Base-by-base conservation (phyloP, 2,113 vertebrate genomes). In the Gracilinanus agilis region DNA sequence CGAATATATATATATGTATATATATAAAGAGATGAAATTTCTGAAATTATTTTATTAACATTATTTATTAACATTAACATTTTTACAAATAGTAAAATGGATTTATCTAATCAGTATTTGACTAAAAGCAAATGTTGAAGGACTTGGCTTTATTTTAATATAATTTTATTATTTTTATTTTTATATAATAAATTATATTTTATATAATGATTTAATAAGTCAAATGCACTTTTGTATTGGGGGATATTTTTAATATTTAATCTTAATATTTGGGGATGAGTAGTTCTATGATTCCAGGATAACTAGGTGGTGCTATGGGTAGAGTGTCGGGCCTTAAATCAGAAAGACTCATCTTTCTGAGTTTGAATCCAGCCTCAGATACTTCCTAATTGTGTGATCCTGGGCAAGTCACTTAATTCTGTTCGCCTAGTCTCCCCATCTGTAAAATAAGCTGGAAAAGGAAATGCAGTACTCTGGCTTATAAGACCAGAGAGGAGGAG, bases 71-170 rank as follows among this genome's bases (percentile, higher is more conserved):
- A 53, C 97, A 96, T 96, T n/a, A n/a, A n/a, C n/a, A 94, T 94
- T 97, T 95, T 96, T 94, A 95, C 94, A 97, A 97, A 95, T 96
- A 90, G 61, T 90, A 93, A 88, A 95, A 67, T 96, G 97, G 94
- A 96, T 98, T 96, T 55, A 89, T 97, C 94, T 98, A 97, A 96
- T 96, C 97, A 95, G 95, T 94, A 89, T 95, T 91, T 97, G 96
- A 97, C 95, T 94, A 96, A 97, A 97, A 97, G 95, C 97, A 98
- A 97, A 98, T 92, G 96, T 92, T 93, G 92, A 61, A 83, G n/a
- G n/a, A 23, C 40, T 83, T 83, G 19, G 2, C 67, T n/a, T n/a
- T n/a, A n/a, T n/a, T n/a, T n/a, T n/a, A n/a, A n/a, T n/a, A n/a
- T n/a, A n/a, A n/a, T n/a, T n/a, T n/a, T n/a, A n/a, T n/a, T n/a